Conservation (phyloP, 2,888 invertebrate species). For the Spodoptera littoralis region DNA sequence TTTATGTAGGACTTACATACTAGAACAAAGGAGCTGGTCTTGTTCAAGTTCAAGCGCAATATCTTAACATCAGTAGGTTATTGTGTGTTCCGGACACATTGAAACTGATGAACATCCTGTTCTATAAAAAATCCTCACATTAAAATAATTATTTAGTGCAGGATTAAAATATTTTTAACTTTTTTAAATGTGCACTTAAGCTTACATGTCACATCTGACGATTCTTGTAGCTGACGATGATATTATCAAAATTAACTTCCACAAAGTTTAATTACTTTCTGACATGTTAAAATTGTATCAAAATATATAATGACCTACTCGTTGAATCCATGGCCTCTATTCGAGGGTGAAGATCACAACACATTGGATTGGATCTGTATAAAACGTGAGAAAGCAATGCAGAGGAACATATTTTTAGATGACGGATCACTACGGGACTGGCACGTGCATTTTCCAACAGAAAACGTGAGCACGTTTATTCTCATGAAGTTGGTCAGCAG, state of each 20-base stretch:
- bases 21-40: constrained; percentile 39
- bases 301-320: too few relatives aligned
- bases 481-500: constrained; percentile 31
- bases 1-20: constrained; percentile 36
- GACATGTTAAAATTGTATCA: too few relatives aligned
- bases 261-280: too few relatives aligned
- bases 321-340: background rate
- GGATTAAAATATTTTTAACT: background rate
- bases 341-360: constrained; percentile 1
- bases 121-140: background rate
- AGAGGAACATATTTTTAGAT: constrained; percentile 48
- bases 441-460: constrained; percentile 39
- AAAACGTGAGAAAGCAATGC: constrained; percentile 36
- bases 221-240: too few relatives aligned
- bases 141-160: background rate
- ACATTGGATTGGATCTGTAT: constrained; percentile 11
- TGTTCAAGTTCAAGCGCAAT: constrained; percentile 32
- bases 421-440: constrained; percentile 31
- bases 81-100: constrained; percentile 4
- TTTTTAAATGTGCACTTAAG: too few relatives aligned
- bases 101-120: background rate
- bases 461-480: constrained; percentile 42
- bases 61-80: constrained; percentile 1
- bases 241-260: too few relatives aligned
- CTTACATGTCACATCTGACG: too few relatives aligned